Conservation (phyloP, 2,113 vertebrate genomes). For the Mellivora capensis region DNA sequence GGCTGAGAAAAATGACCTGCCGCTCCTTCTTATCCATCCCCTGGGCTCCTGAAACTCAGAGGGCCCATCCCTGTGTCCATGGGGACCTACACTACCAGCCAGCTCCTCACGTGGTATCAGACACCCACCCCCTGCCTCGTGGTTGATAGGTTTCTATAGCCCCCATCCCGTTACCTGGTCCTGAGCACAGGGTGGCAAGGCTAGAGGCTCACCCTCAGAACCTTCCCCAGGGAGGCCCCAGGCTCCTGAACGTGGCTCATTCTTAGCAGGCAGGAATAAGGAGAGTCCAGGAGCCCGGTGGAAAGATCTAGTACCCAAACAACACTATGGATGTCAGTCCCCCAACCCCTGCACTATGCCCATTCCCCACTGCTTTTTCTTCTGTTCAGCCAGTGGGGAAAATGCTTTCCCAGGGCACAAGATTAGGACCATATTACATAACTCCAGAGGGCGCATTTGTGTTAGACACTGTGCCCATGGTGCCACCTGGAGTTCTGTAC, state of each 20-base stretch:
- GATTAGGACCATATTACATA: not conserved
- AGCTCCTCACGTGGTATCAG: not conserved
- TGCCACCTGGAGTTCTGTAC: not conserved
- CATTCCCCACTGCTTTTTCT: not conserved
- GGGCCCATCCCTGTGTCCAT: not conserved
- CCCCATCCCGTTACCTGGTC: not conserved
- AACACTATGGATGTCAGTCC: not conserved
- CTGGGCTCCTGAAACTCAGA: not conserved
- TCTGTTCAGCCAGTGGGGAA: not conserved
- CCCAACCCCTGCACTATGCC: not conserved
- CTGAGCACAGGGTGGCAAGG: not conserved
- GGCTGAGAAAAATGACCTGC: not conserved
- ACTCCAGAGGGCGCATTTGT: not conserved
- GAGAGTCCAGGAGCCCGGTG: not conserved
- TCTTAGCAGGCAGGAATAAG: not conserved
- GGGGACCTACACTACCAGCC: conserved; percentile 14
- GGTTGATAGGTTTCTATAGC: not conserved
- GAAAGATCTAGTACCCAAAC: not conserved
- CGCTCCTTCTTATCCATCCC: not conserved
- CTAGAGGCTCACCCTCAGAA: not conserved
- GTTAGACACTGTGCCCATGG: not conserved
- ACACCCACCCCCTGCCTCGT: not conserved
- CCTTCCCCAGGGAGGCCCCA: not conserved
- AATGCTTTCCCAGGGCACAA: not conserved
- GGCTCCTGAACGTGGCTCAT: not conserved